A percentile compares a stretch with the other conserved stretches of the same genome.
phyloP scores from a whole-genome alignment of 2,888 invertebrate species.

The Trachelus stipa region DNA sequence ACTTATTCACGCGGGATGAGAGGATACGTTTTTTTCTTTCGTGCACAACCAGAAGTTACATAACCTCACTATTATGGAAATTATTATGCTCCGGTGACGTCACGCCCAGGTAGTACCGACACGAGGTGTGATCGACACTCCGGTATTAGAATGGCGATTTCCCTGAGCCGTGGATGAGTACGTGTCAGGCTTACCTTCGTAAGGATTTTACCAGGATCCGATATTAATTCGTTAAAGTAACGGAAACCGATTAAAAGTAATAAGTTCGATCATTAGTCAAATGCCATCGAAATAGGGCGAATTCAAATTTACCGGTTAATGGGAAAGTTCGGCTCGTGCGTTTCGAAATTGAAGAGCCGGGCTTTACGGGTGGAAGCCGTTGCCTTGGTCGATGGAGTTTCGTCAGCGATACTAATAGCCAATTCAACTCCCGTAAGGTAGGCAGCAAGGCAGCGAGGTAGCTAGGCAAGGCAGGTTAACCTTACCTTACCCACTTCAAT shows the following conservation, averaged over 20 bases:
- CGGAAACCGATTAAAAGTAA: conserved; percentile 14
- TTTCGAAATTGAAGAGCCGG: conserved; percentile 8
- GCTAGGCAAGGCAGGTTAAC: background rate
- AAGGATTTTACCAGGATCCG: too few species aligned
- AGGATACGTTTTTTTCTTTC: too few species aligned
- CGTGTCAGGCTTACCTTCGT: too few species aligned
- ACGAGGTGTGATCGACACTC: too few species aligned
- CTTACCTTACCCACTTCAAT: conserved; percentile 16
- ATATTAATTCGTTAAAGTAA: background rate
- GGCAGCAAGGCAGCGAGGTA: background rate
- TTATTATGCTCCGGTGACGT: too few species aligned
- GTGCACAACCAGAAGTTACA: too few species aligned
- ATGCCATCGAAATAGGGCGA: conserved; percentile 13
- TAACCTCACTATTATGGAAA: too few species aligned
- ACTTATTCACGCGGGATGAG: too few species aligned
- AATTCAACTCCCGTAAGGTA: conserved; percentile 25
- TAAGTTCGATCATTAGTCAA: conserved; percentile 32
- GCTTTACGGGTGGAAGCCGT: conserved; percentile 9
- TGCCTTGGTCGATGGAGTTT: conserved; percentile 14
- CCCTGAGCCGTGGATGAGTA: too few species aligned
- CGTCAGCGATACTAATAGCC: conserved; percentile 22
- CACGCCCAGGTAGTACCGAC: too few species aligned
- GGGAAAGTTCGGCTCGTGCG: conserved; percentile 18
- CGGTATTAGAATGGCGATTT: too few species aligned
- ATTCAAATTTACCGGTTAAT: conserved; percentile 19